Percentiles rank a stretch among this genome's conserved stretches.
Conservation (phyloP, 1,140 invertebrate genomes). For the Zaprionus davidi region DNA sequence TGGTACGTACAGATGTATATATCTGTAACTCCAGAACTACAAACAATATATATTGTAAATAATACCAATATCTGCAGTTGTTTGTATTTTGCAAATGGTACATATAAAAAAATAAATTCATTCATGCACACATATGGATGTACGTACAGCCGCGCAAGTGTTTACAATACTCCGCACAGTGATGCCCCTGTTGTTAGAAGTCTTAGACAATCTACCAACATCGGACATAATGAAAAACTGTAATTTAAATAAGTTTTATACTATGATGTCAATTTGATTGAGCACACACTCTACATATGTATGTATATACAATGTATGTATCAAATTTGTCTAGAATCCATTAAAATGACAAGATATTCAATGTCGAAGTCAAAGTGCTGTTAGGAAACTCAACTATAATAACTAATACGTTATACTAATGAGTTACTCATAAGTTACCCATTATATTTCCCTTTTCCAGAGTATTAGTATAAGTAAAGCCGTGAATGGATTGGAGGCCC, state of each 20-base stretch:
- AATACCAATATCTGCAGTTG: neutral
- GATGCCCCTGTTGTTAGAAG: neutral
- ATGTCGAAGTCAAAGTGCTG: neutral
- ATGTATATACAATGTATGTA: neutral
- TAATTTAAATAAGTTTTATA: neutral
- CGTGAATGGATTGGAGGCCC: conserved; percentile 93
- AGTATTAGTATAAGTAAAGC: conserved; percentile 94
- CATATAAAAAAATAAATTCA: neutral
- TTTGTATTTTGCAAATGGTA: neutral
- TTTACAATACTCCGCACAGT: neutral
- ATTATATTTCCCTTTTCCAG: conserved; percentile 85
- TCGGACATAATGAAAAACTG: neutral
- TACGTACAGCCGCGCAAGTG: neutral
- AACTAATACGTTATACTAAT: neutral
- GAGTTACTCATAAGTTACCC: neutral
- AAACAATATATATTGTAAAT: conserved; percentile 2
- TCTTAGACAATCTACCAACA: neutral
- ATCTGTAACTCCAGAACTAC: conserved; percentile 5
- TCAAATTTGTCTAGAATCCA: neutral
- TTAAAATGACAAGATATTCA: neutral
- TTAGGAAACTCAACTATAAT: neutral
- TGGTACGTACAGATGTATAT: conserved; percentile 42
- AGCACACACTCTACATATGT: neutral
- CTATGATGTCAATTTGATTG: neutral
- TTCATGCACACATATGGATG: neutral